Percentiles rank a stretch among this genome's conserved stretches.
phyloP scores from a whole-genome alignment of 1,140 invertebrate genomes.

The Amphibalanus amphitrite region DNA sequence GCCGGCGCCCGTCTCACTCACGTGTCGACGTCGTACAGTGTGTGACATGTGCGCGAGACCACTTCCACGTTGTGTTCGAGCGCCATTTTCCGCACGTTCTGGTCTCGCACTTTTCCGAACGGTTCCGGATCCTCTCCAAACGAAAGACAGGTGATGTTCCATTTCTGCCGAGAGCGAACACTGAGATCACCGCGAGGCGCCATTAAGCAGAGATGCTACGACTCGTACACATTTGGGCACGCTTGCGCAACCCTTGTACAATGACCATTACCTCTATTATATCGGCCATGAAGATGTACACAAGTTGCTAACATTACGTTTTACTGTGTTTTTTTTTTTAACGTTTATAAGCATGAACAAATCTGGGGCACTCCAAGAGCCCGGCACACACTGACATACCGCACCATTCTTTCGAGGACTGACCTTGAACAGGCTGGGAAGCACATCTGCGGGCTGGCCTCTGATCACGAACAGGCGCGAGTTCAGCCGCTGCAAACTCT shows the following conservation, averaged over 20 bases:
- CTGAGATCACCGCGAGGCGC: too few relatives aligned
- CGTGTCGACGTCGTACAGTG: constrained; percentile 65
- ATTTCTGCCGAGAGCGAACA: constrained; percentile 39
- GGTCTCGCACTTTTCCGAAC: constrained; percentile 62
- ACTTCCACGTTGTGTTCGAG: constrained; percentile 61
- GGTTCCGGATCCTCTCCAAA: constrained; percentile 84
- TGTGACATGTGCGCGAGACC: constrained; percentile 55
- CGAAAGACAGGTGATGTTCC: constrained; percentile 63
- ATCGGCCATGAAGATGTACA: too few relatives aligned
- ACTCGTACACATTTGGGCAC: too few relatives aligned
- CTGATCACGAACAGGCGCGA: constrained; percentile 72
- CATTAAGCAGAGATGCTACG: too few relatives aligned
- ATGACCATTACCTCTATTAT: too few relatives aligned
- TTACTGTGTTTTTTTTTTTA: too few relatives aligned
- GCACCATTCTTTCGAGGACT: constrained; percentile 9
- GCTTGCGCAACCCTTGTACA: too few relatives aligned
- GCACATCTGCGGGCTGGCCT: constrained; percentile 67
- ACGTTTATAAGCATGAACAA: too few relatives aligned
- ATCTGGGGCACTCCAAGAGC: too few relatives aligned
- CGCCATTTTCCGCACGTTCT: constrained; percentile 63
- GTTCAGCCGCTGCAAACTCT: constrained; percentile 55
- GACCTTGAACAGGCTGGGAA: constrained; percentile 65
- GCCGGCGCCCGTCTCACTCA: constrained; percentile 30
- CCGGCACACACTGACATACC: not conserved
- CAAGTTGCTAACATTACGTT: too few relatives aligned